Percentiles rank a stretch among this genome's conserved stretches.
phyloP scores from a whole-genome alignment of 2,888 invertebrate species.

The Choreutis nemorana region DNA sequence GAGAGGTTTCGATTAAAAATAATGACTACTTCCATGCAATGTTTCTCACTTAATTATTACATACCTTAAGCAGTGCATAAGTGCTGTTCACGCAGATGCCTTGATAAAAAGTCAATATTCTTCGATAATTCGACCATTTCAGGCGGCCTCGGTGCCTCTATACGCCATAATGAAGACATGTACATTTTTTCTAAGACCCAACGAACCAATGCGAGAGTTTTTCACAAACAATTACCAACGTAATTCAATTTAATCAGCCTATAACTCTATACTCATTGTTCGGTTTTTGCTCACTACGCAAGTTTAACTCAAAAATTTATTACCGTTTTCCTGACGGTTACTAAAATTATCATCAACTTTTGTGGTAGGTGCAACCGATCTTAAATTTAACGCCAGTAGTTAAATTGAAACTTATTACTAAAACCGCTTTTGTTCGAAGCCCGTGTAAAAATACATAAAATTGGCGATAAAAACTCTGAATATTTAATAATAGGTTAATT shows the following conservation, averaged over 20 bases:
- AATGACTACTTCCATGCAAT: conserved; percentile 26
- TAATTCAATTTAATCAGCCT: conserved; percentile 27
- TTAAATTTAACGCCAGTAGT: no score
- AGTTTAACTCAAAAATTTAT: no score
- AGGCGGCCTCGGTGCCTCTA: conserved; percentile 17
- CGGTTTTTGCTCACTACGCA: no score
- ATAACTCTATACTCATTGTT: conserved; percentile 19
- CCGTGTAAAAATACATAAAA: no score
- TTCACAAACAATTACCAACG: conserved; percentile 20
- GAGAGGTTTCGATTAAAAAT: conserved; percentile 25
- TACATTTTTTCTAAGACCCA: conserved; percentile 21
- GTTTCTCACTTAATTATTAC: conserved; percentile 52
- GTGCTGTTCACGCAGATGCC: conserved; percentile 32
- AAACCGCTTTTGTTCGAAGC: no score
- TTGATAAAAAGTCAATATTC: conserved; percentile 32
- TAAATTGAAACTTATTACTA: no score
- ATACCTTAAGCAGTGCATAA: conserved; percentile 25
- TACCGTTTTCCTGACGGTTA: no score
- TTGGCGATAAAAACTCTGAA: no score
- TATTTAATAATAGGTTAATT: conserved; percentile 17
- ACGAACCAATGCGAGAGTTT: conserved; percentile 18
- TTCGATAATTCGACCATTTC: conserved; percentile 32
- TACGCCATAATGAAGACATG: conserved; percentile 24
- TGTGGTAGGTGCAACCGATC: no score
- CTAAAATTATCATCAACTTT: no score